phyloP scores from a whole-genome alignment of 2,888 invertebrate species.

The Lucinisca nassula region DNA sequence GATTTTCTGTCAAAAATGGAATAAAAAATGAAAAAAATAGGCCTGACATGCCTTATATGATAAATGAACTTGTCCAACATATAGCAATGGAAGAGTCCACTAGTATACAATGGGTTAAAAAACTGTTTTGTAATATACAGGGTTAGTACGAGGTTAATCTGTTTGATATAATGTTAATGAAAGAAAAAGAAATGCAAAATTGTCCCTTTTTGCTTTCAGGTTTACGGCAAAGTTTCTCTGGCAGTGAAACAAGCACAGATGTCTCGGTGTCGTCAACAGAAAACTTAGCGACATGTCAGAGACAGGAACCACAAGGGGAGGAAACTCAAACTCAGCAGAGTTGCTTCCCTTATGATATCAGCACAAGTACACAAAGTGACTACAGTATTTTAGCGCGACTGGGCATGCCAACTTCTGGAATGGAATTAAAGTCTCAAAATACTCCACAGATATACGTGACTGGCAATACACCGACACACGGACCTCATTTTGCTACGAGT shows the following conservation, averaged over 20 bases:
- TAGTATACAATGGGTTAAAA: too few species aligned
- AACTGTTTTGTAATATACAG: too few species aligned
- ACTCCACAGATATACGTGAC: conserved; percentile 69
- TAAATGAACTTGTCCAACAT: too few species aligned
- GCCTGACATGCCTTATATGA: too few species aligned
- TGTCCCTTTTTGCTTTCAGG: conserved; percentile 86
- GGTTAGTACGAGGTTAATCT: too few species aligned
- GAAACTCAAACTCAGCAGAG: conserved; percentile 89
- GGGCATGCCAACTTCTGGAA: conserved; percentile 79
- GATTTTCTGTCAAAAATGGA: too few species aligned
- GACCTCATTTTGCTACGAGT: conserved; percentile 70
- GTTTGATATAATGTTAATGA: too few species aligned
- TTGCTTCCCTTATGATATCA: conserved; percentile 71
- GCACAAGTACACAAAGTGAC: conserved; percentile 85
- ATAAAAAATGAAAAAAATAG: too few species aligned
- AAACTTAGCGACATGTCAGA: conserved; percentile 91
- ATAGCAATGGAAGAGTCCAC: too few species aligned
- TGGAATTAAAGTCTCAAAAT: conserved; percentile 59
- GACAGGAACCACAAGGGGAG: conserved; percentile 97
- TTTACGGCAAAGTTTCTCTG: conserved; percentile 94
- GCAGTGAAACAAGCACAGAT: conserved; percentile 94
- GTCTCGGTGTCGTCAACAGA: conserved; percentile 95
- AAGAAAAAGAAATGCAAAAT: neutral
- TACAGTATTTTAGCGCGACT: conserved; percentile 85
- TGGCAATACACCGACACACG: conserved; percentile 53